A percentile compares a stretch with the other conserved stretches of the same genome.
Conservation (phyloP, 2,888 invertebrate genomes). For the Scotopteryx bipunctaria region DNA sequence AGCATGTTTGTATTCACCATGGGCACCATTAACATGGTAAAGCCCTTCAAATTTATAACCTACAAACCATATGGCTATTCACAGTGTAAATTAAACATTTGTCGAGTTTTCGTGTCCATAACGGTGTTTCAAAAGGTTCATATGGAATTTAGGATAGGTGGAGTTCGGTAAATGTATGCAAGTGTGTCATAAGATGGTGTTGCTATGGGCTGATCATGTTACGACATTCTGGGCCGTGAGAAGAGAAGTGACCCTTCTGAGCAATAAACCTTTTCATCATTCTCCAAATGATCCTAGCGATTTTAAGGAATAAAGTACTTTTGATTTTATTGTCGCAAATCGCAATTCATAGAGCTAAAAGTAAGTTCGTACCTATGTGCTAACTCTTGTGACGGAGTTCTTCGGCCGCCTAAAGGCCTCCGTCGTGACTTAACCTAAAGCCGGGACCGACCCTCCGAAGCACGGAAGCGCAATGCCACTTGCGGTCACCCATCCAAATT, state of each 20-base stretch:
- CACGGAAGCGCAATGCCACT: too few relatives aligned
- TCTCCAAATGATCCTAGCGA: too few relatives aligned
- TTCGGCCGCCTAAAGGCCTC: too few relatives aligned
- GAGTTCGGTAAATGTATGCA: conserved; percentile 16
- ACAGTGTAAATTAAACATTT: conserved; percentile 34
- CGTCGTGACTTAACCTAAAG: too few relatives aligned
- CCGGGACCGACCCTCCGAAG: too few relatives aligned
- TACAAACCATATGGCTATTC: conserved; percentile 28
- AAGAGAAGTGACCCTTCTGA: neutral
- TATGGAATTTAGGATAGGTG: conserved; percentile 20
- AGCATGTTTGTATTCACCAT: conserved; percentile 26
- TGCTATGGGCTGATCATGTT: neutral
- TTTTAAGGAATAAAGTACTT: too few relatives aligned
- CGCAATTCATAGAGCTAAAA: too few relatives aligned
- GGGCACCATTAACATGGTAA: conserved; percentile 18
- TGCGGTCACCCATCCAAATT: too few relatives aligned
- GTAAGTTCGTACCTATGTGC: too few relatives aligned
- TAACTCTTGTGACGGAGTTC: too few relatives aligned
- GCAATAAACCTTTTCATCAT: too few relatives aligned
- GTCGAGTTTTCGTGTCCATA: conserved; percentile 27
- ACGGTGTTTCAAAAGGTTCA: conserved; percentile 25
- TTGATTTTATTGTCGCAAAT: too few relatives aligned
- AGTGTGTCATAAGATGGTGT: conserved; percentile 14
- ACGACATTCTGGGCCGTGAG: neutral
- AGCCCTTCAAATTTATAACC: conserved; percentile 24